Evolutionary conservation across 2,888 invertebrate genomes (phyloP), one percentile per base, ranked within the genome.

Genomic region (Tenthredo mesomela): DNA sequence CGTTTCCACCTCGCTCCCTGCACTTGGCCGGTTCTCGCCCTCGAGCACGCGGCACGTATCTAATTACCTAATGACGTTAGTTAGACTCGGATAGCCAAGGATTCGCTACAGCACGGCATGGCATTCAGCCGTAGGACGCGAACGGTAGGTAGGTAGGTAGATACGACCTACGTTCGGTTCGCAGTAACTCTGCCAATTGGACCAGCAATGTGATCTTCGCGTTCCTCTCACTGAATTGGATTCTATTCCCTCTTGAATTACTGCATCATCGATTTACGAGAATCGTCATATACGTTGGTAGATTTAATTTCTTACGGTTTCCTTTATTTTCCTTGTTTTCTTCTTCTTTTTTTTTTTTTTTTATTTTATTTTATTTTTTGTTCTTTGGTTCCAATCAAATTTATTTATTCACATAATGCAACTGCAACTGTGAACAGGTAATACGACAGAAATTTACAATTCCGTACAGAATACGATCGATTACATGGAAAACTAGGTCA

Each of bases 21-120:
- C 84, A 54, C 82, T 82, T 50, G 47, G 58, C 37, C 84, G 67
- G 50, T 12, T 54, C 61, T 80, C 80, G 80, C 85, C 84, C 85
- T 85, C 85, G 85, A 84, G 77, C 84, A 80, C 61, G 87, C 86
- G 85, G 87, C 87, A 88, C 86, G 89, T 89, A 89, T 89, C 89
- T 90, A 90, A 90, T 90, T 90, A 89, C 87, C 88, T 89, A 90
- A 90, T 89, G 88, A 90, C 88, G 88, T 90, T 90, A 90, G 88
- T 88, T 88, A 88, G 88, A 88, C 86, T 88, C 86, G 85, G 86
- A 88, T 89, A 88, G 86, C 89, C 86, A 86, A 87, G 89, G 86
- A 89, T 89, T 89, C 85, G 85, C 86, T 86, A 85, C 84, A 18
- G 43, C 21, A 73, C 43, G 71, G 71, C 43, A 40, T 70, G 73